Base-by-base conservation (phyloP, 2,113 vertebrate species). In the Pleuronectes platessa region DNA sequence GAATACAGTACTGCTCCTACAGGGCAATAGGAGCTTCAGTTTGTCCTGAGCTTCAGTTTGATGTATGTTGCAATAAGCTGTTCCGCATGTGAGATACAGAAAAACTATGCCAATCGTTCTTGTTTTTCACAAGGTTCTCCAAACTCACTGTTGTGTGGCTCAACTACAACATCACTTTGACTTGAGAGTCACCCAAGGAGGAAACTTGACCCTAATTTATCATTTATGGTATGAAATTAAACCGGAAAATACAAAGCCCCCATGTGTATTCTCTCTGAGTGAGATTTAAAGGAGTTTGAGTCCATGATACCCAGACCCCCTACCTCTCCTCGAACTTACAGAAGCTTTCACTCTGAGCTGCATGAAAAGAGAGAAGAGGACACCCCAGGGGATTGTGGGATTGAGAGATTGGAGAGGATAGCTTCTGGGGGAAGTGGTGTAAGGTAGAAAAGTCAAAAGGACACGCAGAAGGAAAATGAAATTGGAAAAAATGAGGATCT, bases 371-470 rank as follows among this genome's bases (percentile, higher is more conserved):
- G 56, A 81, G 63, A 59, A 21, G 61, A 68, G 47, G 61, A 69
- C 45, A 85, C 81, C 65, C 49, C 20, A 11, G 85, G 86, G 82
- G 61, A 79, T 74, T 74, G 75, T 79, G 68, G 79, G 78, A 86
- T 82, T 76, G 79, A 74, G 65, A 71, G 83, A 86, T 27, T 85
- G 71, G 59, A 64, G 66, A 82, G 53, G 72, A 86, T 82, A 84
- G 69, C 76, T 74, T 81, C 24, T 74, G 53, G 53, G 72, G 61
- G 54, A 17, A 68, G 45, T 20, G 40, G 45, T 20, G 40, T 54
- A 78, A 53, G 72, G 49, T 45, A 75, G 60, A 56, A 62, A 79
- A 82, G 64, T 76, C 55, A 71, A 80, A 66, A 64, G 61, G 4
- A 69, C 10, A 51, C 0, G 24, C 31, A 74, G 63, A 56, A 53